Conservation (phyloP, 2,797 vertebrate genomes). For the Gymnopithys bicolor region DNA sequence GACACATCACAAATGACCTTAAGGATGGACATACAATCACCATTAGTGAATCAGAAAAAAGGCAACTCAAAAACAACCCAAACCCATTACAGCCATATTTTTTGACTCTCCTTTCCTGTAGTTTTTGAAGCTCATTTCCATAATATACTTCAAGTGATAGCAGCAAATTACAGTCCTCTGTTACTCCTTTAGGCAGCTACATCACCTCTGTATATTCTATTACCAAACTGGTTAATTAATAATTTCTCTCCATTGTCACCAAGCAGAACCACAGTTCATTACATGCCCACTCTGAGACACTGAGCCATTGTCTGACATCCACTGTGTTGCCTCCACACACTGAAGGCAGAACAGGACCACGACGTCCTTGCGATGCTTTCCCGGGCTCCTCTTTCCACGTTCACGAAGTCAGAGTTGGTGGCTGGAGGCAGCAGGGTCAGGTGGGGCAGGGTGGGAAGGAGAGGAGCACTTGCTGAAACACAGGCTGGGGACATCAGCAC, state of each 20-base stretch:
- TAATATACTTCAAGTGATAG: conserved; percentile 53
- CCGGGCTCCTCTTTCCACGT: not conserved
- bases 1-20: conserved; percentile 72
- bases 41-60: conserved; percentile 50
- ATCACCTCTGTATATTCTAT: conserved; percentile 48
- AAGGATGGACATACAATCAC: conserved; percentile 67
- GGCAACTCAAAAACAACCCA: not conserved
- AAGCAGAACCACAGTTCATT: conserved; percentile 46
- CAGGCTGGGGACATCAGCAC: not conserved
- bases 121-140: conserved; percentile 56
- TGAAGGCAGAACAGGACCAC: not conserved
- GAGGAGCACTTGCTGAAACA: not conserved
- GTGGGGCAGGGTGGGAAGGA: not conserved
- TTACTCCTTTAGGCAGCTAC: conserved; percentile 31
- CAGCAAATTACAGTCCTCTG: conserved; percentile 55
- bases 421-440: not conserved
- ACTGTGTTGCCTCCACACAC: not conserved
- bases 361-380: not conserved
- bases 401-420: not conserved
- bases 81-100: not conserved
- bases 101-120: conserved; percentile 4
- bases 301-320: not conserved
- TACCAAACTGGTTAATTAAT: conserved; percentile 71
- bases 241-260: conserved; percentile 61
- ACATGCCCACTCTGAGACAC: not conserved